phyloP scores from a whole-genome alignment of 2,113 vertebrate species.

The Glaucidium brasilianum region DNA sequence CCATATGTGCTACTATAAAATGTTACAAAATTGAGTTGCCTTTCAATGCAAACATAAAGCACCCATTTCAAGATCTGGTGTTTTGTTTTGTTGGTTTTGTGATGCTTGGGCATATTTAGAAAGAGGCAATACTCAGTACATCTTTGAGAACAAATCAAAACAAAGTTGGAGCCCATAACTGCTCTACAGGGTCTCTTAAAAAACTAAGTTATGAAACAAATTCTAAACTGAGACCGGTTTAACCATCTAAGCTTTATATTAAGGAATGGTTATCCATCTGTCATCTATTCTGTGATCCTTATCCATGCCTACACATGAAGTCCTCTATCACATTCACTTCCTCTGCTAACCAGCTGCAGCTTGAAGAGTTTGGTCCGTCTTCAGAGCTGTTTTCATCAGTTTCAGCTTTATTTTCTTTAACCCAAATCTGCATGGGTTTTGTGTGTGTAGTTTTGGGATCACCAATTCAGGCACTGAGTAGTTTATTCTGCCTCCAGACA shows the following conservation, averaged over 20 bases:
- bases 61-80: neutral
- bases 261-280: neutral
- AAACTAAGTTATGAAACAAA: neutral
- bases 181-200: neutral
- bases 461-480: neutral
- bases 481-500: neutral
- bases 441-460: neutral
- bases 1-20: neutral
- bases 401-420: neutral
- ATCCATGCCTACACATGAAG: neutral
- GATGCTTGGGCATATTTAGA: neutral
- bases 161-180: neutral
- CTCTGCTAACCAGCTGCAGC: neutral
- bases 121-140: neutral
- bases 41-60: neutral
- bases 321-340: neutral
- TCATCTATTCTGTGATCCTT: neutral
- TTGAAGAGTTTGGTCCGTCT: neutral
- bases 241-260: neutral
- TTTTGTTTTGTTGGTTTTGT: neutral
- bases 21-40: neutral
- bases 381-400: neutral
- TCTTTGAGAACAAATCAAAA: neutral
- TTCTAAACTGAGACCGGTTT: neutral
- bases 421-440: neutral